These are phyloP conservation scores for Berghia stephanieae DNA, from an alignment of 1,140 invertebrate species.

Conservation along the genomic window DNA sequence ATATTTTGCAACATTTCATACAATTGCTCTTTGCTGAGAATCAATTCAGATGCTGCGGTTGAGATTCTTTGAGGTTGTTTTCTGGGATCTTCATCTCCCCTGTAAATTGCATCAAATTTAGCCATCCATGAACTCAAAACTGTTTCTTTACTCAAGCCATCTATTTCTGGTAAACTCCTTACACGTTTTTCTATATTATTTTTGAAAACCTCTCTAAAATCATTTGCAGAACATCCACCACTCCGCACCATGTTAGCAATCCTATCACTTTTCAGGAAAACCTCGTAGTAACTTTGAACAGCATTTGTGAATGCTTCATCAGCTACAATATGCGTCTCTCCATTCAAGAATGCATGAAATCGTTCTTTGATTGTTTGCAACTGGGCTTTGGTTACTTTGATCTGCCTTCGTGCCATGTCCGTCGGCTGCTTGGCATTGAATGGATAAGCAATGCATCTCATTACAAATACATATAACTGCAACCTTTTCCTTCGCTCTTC, in stretches of 20 bases:
- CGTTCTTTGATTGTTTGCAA: slow-evolving; percentile 93
- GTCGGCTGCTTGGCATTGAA: slow-evolving; percentile 99
- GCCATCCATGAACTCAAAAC: slow-evolving; percentile 99
- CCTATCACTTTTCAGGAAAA: slow-evolving; percentile 96
- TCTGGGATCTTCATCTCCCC: slow-evolving; percentile 75
- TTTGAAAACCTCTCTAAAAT: slow-evolving; percentile 97
- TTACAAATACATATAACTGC: slow-evolving; percentile 98
- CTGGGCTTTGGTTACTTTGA: slow-evolving; percentile 95
- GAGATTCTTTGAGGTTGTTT: slow-evolving; percentile 64
- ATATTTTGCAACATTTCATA: slow-evolving; percentile 99
- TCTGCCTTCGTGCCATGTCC: slow-evolving; percentile 82
- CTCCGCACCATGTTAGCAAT: slow-evolving; percentile 95
- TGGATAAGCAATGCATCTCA: slow-evolving; percentile 96
- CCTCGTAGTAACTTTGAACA: slow-evolving; percentile 96
- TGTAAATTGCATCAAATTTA: slow-evolving; percentile 99
- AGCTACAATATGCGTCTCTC: slow-evolving; percentile 93
- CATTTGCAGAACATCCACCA: slow-evolving; percentile 96
- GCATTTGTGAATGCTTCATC: slow-evolving; percentile 99
- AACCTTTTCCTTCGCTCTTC: slow-evolving; percentile 70
- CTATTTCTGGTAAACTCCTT: slow-evolving; percentile 96
- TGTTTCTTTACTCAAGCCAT: slow-evolving; percentile 98
- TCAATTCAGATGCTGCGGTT: slow-evolving; percentile 65
- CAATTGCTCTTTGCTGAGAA: slow-evolving; percentile 72
- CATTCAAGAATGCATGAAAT: slow-evolving; percentile 82
- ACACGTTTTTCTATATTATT: slow-evolving; percentile 98